Base-by-base conservation (phyloP, 2,888 invertebrate species). In the Agrochola macilenta region DNA sequence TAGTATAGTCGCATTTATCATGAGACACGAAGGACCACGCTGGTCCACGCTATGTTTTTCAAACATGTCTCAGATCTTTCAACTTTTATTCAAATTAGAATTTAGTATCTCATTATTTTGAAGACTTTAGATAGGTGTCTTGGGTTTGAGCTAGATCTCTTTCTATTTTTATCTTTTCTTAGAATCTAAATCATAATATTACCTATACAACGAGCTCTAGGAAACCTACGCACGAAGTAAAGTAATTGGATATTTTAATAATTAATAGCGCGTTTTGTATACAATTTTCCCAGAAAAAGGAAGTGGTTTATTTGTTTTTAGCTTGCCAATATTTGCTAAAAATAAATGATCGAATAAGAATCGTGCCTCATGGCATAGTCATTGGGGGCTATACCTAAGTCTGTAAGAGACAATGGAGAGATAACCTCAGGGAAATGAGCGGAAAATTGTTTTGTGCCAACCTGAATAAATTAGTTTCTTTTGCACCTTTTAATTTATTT, bases 381-480 rank as follows among this genome's bases (percentile, higher is more conserved):
- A 65, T 64, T 76, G 57, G 12, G 58, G 35, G 23, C 5, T 17
- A 2, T 23, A n/a, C n/a, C n/a, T n/a, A 46, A 70, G 11, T 71
- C 35, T 46, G 26, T 65, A 49, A 39, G 20, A 60, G 5, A 66
- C 23, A 76, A 65, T 30, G 52, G 20, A 5, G 26, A 30, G 39
- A 49, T 49, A 76, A 39, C 5, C 2, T 69, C 35, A 69, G 12
- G 43, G 35, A 11, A 69, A 61, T n/a, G 54, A 54, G 30, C 43
- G 60, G 26, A 77, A 61, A 77, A 54, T 69, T 61, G 43, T 46
- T 46, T 52, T 26, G 43, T 35, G 35, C 61, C 60, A 26, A 76
- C 8, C 5, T 77, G 23, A 57, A 75, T 39, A 65, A 65, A 65
- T 76, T 76, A 30, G 57, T 49, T 74, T 17, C 52, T 58, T 58